Evolutionary conservation across 2,888 invertebrate species (phyloP).

Genomic region (Agonopterix arenella): DNA sequence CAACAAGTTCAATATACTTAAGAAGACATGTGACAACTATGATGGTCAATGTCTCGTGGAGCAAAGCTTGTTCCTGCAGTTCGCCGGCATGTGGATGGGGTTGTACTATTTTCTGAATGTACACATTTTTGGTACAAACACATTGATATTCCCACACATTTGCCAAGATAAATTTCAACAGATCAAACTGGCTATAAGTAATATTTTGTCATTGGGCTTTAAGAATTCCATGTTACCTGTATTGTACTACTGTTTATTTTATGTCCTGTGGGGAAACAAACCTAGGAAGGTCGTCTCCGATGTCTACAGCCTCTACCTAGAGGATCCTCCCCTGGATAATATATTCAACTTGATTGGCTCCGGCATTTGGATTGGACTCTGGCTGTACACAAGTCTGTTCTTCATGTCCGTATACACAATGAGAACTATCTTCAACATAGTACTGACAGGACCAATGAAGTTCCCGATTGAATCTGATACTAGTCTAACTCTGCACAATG

Average conservation of each 20-base stretch:
- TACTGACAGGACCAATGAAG: conserved; percentile 82
- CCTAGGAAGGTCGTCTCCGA: conserved; percentile 69
- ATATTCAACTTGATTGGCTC: conserved; percentile 61
- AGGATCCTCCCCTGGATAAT: conserved; percentile 68
- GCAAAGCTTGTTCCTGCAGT: conserved; percentile 80
- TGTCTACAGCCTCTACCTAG: conserved; percentile 71
- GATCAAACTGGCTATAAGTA: conserved; percentile 76
- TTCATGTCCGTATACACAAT: conserved; percentile 83
- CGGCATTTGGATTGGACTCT: conserved; percentile 78
- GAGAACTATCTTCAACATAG: conserved; percentile 82
- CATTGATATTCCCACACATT: conserved; percentile 82
- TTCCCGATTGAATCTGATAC: conserved; percentile 78
- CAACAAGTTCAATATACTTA: conserved; percentile 73
- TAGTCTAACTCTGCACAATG: conserved; percentile 77
- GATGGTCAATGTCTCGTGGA: conserved; percentile 79
- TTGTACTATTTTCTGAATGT: conserved; percentile 74
- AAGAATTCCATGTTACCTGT: conserved; percentile 79
- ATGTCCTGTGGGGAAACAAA: conserved; percentile 78
- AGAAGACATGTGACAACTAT: conserved; percentile 57
- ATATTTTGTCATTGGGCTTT: conserved; percentile 77
- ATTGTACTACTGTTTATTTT: conserved; percentile 77
- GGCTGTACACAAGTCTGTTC: conserved; percentile 83
- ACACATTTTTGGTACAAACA: conserved; percentile 70
- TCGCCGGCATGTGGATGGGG: conserved; percentile 83
- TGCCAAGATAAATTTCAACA: conserved; percentile 83